Evolutionary conservation across 2,113 vertebrate species (phyloP), one percentile per base, ranked within the genome.

Genomic region (Percopsis transmontana): DNA sequence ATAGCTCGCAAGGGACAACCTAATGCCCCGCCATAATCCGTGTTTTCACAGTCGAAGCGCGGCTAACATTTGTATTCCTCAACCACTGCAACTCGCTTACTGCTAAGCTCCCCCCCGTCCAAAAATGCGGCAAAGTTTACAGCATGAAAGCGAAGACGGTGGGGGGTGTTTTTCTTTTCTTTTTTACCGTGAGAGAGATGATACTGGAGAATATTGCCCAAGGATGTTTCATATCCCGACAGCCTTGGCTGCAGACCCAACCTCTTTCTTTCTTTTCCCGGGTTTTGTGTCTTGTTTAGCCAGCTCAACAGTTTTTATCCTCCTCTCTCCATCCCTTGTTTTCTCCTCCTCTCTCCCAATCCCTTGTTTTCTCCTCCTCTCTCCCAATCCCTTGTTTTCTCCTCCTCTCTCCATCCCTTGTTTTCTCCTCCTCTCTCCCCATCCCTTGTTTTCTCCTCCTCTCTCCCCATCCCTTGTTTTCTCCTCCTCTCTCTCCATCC

Each of bases 161-260:
- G n/a, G n/a, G n/a, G n/a, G n/a, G 27, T 33, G 27, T 33, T 33
- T 33, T 33, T 89, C 61, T 19, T 71, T 58, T 70, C 75, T 83
- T 87, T 76, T 82, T 73, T 64, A 72, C 66, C 53, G 74, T 82
- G 77, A 84, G 85, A 87, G 79, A 84, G 79, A 59, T 53, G 81
- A 83, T 69, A 68, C 58, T 76, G 61, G 81, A 72, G 80, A 77
- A 86, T 80, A 84, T 86, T 56, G 89, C 89, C 83, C 2, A 69
- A 86, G 86, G 90, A 86, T 80, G 83, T 89, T 85, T 84, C 67
- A 81, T 89, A 80, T 88, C 77, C 88, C 82, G 74, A 77, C 80
- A 71, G 77, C 70, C 76, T 62, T 24, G 54, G 44, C 72, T 77
- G 70, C 79, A 41, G 76, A 58, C 27, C 74, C 73, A 72, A 63